phyloP scores from a whole-genome alignment of 2,888 invertebrate genomes.

The Acanthosoma haemorrhoidale region DNA sequence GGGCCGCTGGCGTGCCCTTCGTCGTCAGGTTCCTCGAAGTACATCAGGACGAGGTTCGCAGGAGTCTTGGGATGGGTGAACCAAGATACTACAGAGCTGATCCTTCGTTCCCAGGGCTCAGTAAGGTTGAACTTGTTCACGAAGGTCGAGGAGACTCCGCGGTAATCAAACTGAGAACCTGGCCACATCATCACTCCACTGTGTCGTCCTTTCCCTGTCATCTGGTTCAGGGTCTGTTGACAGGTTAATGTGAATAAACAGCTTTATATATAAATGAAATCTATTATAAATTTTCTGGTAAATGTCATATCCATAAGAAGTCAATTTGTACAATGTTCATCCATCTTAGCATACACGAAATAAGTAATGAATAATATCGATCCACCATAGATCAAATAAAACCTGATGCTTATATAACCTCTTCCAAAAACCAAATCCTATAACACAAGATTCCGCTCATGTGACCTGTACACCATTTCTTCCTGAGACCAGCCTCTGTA shows the following conservation, averaged over 20 bases:
- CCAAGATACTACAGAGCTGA: conserved; percentile 58
- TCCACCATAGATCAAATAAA: too few species aligned
- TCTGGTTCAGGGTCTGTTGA: conserved; percentile 57
- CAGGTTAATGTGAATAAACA: conserved; percentile 40
- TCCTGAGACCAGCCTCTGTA: too few species aligned
- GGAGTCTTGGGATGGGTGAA: conserved; percentile 54
- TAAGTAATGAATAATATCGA: too few species aligned
- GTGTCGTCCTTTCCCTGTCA: conserved; percentile 46
- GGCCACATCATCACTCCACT: conserved; percentile 70
- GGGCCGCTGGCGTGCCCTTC: conserved; percentile 59
- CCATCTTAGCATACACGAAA: too few species aligned
- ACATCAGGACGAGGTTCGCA: conserved; percentile 63
- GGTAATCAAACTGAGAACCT: conserved; percentile 54
- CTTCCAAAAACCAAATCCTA: too few species aligned
- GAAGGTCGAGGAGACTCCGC: conserved; percentile 48
- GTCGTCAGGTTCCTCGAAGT: conserved; percentile 65
- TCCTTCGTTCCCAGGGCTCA: conserved; percentile 49
- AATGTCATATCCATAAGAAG: neutral
- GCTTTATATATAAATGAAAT: neutral
- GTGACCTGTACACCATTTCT: too few species aligned
- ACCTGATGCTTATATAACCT: too few species aligned
- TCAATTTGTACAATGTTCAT: too few species aligned
- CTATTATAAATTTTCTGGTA: neutral
- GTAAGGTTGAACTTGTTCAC: conserved; percentile 42
- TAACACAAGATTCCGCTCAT: too few species aligned